Evolutionary conservation across 2,797 vertebrate species (phyloP).

Genomic region (Alfaro cultratus): DNA sequence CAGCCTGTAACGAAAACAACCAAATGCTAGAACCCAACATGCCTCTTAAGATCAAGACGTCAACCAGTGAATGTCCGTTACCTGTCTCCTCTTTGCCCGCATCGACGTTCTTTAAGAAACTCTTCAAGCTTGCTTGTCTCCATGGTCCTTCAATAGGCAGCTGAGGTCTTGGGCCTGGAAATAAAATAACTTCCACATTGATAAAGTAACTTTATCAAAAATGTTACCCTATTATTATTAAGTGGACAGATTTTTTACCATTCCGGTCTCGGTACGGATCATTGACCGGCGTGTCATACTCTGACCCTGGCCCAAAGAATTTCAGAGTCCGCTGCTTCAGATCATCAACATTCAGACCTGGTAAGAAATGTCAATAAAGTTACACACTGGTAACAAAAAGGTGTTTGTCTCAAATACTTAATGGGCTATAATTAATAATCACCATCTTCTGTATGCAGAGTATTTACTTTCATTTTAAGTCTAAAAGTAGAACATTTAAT

Average conservation of each 20-base stretch:
- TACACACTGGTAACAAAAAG: not conserved
- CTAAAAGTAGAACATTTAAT: not conserved
- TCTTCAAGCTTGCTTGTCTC: slow-evolving; percentile 80
- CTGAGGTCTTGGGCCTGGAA: slow-evolving; percentile 76
- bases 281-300: slow-evolving; percentile 81
- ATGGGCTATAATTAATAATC: not conserved
- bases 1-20: slow-evolving; percentile 65
- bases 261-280: slow-evolving; percentile 77
- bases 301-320: slow-evolving; percentile 81
- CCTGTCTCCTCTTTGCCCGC: slow-evolving; percentile 78
- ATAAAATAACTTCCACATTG: not conserved
- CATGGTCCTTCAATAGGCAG: slow-evolving; percentile 83
- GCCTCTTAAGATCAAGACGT: not conserved
- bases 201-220: not conserved
- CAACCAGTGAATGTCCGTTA: slow-evolving; percentile 20
- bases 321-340: slow-evolving; percentile 75
- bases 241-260: slow-evolving; percentile 52
- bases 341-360: slow-evolving; percentile 78
- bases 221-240: not conserved
- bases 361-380: slow-evolving; percentile 5
- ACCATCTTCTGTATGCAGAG: not conserved
- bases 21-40: not conserved
- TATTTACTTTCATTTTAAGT: not conserved
- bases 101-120: slow-evolving; percentile 81
- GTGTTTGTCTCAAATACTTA: not conserved